Base-by-base conservation (phyloP, 2,888 invertebrate species). In the Agriopis leucophaearia region DNA sequence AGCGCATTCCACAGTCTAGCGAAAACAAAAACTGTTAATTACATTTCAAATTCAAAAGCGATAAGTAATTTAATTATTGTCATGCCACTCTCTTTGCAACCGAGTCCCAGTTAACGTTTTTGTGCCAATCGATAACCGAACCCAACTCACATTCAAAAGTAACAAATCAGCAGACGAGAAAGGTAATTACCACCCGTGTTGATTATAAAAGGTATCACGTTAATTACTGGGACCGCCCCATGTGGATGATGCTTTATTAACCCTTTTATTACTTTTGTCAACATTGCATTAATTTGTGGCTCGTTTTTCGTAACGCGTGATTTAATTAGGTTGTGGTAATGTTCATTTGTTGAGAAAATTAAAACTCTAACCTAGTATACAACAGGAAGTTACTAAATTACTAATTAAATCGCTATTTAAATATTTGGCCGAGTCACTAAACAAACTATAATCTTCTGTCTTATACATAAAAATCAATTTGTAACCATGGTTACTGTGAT, bases 131-230 rank as follows among this genome's bases (percentile, higher is more conserved):
- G 13, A 62, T 47, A 52, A 12, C 45, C 48, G 40, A 56, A 63
- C 55, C 48, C 63, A 40, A 56, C 54, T 54, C 38, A 60, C 40
- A 60, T 52, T 52, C 42, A 16, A 54, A 62, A 45, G 63, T 58
- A 70, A 68, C 69, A 67, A 70, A 59, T 77, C 56, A 48, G 62
- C 62, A 52, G 45, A 44, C 42, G 45, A 62, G 62, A 38, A 64
- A 58, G 73, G 69, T 71, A 57, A 71, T 62, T 42, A 62, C 45
- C 60, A 61, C 57, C 66, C 63, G 57, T 78, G 74, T 79, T 81
- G 81, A 81, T 82, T 81, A 84, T 48, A 50, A 85, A 85, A 84
- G 79, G 84, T 78, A 81, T 78, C 75, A 78, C 80, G 81, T 82
- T 86, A 85, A 85, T 83, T 83, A 82, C 64, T 45, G 50, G 3